A percentile compares a stretch with the other conserved stretches of the same genome.
Conservation (phyloP, 2,113 vertebrate genomes). For the Caloenas nicobarica region DNA sequence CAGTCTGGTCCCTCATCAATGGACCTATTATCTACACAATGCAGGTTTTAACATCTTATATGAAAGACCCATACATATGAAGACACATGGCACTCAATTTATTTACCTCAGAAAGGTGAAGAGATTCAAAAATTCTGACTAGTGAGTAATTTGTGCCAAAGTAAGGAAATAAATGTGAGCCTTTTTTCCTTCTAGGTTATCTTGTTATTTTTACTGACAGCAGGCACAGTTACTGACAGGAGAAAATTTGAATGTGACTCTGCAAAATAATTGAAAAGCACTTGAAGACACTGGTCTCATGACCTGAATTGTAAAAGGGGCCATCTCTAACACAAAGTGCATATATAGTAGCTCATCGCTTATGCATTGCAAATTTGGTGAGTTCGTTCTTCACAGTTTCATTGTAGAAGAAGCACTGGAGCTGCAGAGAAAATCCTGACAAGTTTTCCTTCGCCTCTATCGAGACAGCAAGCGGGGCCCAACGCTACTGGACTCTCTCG, state of each 20-base stretch:
- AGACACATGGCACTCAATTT: slow-evolving; percentile 12
- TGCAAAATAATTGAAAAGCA: background rate
- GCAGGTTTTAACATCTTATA: slow-evolving; percentile 40
- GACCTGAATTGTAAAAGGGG: background rate
- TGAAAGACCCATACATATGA: slow-evolving; percentile 41
- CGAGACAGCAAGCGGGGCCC: accelerated
- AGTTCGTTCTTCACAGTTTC: background rate
- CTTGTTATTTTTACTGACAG: slow-evolving; percentile 18
- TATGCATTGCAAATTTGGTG: background rate
- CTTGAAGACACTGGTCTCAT: background rate
- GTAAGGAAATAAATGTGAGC: slow-evolving; percentile 13
- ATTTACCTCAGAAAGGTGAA: slow-evolving; percentile 50
- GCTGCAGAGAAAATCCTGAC: background rate
- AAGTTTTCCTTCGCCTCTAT: background rate
- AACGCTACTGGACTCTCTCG: background rate
- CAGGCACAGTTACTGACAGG: background rate
- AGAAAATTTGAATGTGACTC: background rate
- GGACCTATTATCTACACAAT: slow-evolving; percentile 32
- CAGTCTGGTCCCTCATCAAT: slow-evolving; percentile 15
- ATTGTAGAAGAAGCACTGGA: background rate
- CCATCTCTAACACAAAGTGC: background rate
- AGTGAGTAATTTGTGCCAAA: slow-evolving; percentile 32
- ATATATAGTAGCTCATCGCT: background rate
- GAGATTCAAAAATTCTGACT: slow-evolving; percentile 49
- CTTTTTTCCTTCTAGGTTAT: slow-evolving; percentile 35